Evolutionary conservation across 1,140 invertebrate species (phyloP).

Genomic region (Drosophila micromelanica): DNA sequence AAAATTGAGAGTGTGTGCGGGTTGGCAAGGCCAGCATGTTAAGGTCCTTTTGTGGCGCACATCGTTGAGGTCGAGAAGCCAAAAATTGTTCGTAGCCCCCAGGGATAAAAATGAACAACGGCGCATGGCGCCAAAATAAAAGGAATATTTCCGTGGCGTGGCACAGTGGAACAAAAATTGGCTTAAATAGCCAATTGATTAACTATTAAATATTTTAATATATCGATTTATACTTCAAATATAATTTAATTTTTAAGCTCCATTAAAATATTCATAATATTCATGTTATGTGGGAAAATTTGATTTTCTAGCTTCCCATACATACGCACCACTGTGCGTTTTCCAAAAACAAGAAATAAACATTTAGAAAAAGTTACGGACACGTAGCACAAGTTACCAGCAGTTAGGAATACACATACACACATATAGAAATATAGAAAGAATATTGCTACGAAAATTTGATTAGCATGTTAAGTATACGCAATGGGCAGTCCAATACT

Average conservation of each 20-base stretch:
- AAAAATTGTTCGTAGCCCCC: slow-evolving; percentile 17
- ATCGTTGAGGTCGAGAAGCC: slow-evolving; percentile 24
- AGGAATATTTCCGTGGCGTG: slow-evolving; percentile 5
- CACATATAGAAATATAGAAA: neutral
- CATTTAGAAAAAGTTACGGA: slow-evolving; percentile 34
- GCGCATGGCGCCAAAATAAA: slow-evolving; percentile 20
- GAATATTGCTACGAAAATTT: slow-evolving; percentile 35
- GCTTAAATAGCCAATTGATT: neutral
- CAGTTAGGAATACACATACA: neutral
- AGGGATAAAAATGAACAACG: slow-evolving; percentile 13
- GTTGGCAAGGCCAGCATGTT: slow-evolving; percentile 24
- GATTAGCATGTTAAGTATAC: slow-evolving; percentile 71
- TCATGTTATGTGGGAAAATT: too few species aligned
- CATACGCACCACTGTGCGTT: neutral
- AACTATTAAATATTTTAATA: too few species aligned
- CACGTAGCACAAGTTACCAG: slow-evolving; percentile 27
- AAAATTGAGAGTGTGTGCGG: slow-evolving; percentile 1
- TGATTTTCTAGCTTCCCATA: neutral
- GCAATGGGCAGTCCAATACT: slow-evolving; percentile 37
- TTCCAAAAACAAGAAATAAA: neutral
- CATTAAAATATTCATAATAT: too few species aligned
- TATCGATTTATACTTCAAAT: too few species aligned
- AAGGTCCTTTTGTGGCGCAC: slow-evolving; percentile 12
- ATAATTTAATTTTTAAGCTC: too few species aligned
- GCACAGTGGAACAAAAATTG: neutral